Evolutionary conservation across 2,888 invertebrate species (phyloP), one percentile per base, ranked within the genome.

Genomic region (Gymnoscelis rufifasciata): DNA sequence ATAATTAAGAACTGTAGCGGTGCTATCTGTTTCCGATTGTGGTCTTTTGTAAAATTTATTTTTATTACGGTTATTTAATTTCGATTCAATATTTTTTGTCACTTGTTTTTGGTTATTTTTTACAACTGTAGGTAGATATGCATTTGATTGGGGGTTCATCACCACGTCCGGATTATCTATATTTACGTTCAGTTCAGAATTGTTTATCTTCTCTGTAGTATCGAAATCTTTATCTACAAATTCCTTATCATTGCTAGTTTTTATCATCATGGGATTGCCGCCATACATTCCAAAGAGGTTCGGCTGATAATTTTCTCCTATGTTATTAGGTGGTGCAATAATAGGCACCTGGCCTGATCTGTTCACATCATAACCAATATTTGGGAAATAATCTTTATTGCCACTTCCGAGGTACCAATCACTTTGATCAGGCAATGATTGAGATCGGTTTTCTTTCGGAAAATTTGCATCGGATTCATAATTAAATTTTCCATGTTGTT

Each of bases 1-100:
- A 30, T 79, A 77, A n/a, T 69, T 78, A 0, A 78, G 38, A 14
- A 80, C 79, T 0, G 69, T 57, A 8, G 83, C 81, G 33, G 65
- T 74, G 54, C 69, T 71, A 7, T 86, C 83, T 19, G 53, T 47
- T 47, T 70, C 64, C 8, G 71, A 64, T 65, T 76, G 78, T 15
- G 69, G 66, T 39, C 73, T 67, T 8, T 56, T 46, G 0, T 8
- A 4, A 2, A 15, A 13, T 3, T 11, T 1, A 0, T 56, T 15
- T 64, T 60, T 1, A 57, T 42, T 6, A 7, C 15, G 13, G 38
- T 48, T 46, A 15, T 44, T 49, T 27, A 7, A 3, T 14, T n/a
- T n/a, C 1, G 14, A n/a, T n/a, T n/a, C n/a, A n/a, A n/a, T n/a
- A n/a, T n/a, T 2, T 5, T 33, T 12, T 57, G 58, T 23, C 24